A percentile compares a stretch with the other conserved stretches of the same genome.
phyloP scores from a whole-genome alignment of 2,888 invertebrate genomes.

The Argyra leucocephala region DNA sequence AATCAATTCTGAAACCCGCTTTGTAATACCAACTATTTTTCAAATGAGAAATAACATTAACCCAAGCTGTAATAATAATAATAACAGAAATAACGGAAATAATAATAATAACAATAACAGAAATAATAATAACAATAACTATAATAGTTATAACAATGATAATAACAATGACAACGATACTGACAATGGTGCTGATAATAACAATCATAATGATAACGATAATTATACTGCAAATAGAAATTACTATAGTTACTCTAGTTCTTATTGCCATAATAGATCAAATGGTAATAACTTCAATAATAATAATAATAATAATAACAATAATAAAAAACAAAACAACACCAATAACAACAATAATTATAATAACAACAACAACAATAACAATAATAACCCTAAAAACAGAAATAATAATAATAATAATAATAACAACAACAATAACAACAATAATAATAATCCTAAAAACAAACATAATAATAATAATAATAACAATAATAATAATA shows the following conservation, averaged over 20 bases:
- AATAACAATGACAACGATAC: not conserved
- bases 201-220: not conserved
- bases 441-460: slow-evolving; percentile 20
- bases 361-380: too few species aligned
- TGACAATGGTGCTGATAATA: not conserved
- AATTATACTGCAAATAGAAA: not conserved
- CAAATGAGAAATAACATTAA: not conserved
- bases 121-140: not conserved
- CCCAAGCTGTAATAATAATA: not conserved
- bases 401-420: too few species aligned
- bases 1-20: not conserved
- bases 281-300: not conserved
- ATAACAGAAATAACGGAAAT: too few species aligned
- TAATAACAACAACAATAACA: too few species aligned
- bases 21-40: not conserved
- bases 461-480: too few species aligned
- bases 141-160: not conserved
- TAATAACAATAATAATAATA: slow-evolving; percentile 20
- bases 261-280: not conserved
- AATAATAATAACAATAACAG: not conserved
- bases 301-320: not conserved
- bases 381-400: too few species aligned
- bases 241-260: too few species aligned
- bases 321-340: too few species aligned
- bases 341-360: too few species aligned